Base-by-base conservation (phyloP, 2,113 vertebrate genomes). In the Gila orcuttii region DNA sequence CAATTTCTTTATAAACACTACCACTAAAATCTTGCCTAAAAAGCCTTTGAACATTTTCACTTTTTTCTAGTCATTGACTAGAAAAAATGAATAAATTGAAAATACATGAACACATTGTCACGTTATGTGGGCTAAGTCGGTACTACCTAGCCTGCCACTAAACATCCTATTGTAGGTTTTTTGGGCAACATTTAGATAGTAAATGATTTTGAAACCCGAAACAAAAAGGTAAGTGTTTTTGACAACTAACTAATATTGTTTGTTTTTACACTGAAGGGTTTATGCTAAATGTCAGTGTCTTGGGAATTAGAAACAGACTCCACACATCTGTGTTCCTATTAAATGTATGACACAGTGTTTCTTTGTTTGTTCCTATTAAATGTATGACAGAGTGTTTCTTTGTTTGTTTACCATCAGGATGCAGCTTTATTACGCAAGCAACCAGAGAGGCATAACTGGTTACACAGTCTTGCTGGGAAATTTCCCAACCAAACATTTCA, bases 381-480 rank as follows among this genome's bases (percentile, higher is more conserved):
- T 36, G 55, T 7, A 79, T 64, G 33, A 19, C 39, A 25, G 31
- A 55, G 21, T n/a, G 28, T 23, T 21, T 57, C 19, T 36, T 73
- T 73, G 9, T 52, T 77, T 77, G 60, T 81, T 81, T 81, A 31
- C 39, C 13, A 4, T 55, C 47, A 77, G 25, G 59, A 45, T 21
- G 39, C n/a, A 36, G 81, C 64, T 52, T 71, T 68, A 47, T 69
- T 69, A 31, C 11, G 11, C 45, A 82, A 82, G 64, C 28, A 50
- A 8, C 45, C 62, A 36, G 47, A 36, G 28, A n/a, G 45, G 28
- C 47, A 39, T 25, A 83, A 59, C 23, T 55, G 52, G 82, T 83
- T 81, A 19, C 59, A 50, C 10, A 39, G 19, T 25, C 68, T 71
- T 83, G 21, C 68, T 73, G 19, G 66, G 50, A 71, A 42, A 28